Evolutionary conservation across 2,113 vertebrate species (phyloP).

Genomic region (Empidonax alnorum): DNA sequence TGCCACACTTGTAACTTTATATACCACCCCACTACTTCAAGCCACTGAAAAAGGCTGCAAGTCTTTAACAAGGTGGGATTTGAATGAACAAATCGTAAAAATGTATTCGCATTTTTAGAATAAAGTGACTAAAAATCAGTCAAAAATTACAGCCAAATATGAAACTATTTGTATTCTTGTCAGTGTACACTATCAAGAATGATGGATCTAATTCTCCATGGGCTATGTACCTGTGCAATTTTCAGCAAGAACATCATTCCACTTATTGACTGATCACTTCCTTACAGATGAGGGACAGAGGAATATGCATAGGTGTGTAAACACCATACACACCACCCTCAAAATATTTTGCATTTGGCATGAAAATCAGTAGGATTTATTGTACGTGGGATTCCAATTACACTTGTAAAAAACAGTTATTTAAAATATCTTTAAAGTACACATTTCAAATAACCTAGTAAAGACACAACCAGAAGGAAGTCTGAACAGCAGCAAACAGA

Average conservation of each 20-base stretch:
- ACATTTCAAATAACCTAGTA: background rate
- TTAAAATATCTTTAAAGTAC: background rate
- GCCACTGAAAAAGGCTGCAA: background rate
- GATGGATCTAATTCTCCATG: background rate
- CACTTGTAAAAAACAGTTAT: background rate
- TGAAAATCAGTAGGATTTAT: background rate
- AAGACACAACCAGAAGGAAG: background rate
- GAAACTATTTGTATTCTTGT: background rate
- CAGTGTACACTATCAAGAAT: background rate
- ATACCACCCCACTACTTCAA: background rate
- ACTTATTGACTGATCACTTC: background rate
- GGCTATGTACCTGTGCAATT: background rate
- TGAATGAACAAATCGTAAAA: background rate
- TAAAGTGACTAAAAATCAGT: background rate
- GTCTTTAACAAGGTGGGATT: background rate
- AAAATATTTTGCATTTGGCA: background rate
- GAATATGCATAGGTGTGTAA: background rate
- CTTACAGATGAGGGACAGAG: background rate
- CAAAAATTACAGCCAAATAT: background rate
- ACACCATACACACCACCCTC: rapidly evolving
- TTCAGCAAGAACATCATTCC: background rate
- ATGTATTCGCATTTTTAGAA: background rate
- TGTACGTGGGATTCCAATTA: background rate
- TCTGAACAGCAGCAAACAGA: background rate
- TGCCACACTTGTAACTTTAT: background rate